A percentile compares a stretch with the other conserved stretches of the same genome.
Evolutionary conservation across 2,888 invertebrate species (phyloP).

Genomic region (Ormia ochracea): DNA sequence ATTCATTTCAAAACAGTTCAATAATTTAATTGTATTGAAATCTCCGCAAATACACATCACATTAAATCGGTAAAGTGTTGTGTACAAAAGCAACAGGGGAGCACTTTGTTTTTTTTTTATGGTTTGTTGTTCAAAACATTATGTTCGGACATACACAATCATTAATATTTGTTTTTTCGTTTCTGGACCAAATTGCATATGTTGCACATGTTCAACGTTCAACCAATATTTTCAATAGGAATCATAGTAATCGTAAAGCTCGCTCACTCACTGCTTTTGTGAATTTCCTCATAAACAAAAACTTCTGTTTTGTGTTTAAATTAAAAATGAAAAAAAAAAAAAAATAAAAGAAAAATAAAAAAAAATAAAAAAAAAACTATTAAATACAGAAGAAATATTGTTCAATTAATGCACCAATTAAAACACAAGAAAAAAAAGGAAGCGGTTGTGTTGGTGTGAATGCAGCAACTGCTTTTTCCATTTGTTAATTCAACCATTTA

Average conservation of each 20-base stretch:
- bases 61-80: not conserved
- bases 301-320: not conserved
- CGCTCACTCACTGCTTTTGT: not conserved
- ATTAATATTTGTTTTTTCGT: not conserved
- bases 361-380: not conserved
- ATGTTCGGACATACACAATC: not conserved
- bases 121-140: slow-evolving; percentile 14
- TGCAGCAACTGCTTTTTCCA: not conserved
- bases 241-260: not conserved
- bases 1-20: slow-evolving; percentile 20
- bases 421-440: not conserved
- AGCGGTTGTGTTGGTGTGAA: not conserved
- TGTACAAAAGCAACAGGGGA: slow-evolving; percentile 35
- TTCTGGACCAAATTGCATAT: not conserved
- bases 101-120: not conserved
- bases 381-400: not conserved
- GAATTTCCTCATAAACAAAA: slow-evolving; percentile 8
- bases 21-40: slow-evolving; percentile 12
- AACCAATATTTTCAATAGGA: not conserved
- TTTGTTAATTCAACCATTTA: not conserved
- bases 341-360: not conserved
- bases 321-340: not conserved
- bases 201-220: not conserved
- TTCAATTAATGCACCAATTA: slow-evolving; percentile 5
- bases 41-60: not conserved